Base-by-base conservation (phyloP, 2,113 vertebrate species). In the Tetraodon nigroviridis region DNA sequence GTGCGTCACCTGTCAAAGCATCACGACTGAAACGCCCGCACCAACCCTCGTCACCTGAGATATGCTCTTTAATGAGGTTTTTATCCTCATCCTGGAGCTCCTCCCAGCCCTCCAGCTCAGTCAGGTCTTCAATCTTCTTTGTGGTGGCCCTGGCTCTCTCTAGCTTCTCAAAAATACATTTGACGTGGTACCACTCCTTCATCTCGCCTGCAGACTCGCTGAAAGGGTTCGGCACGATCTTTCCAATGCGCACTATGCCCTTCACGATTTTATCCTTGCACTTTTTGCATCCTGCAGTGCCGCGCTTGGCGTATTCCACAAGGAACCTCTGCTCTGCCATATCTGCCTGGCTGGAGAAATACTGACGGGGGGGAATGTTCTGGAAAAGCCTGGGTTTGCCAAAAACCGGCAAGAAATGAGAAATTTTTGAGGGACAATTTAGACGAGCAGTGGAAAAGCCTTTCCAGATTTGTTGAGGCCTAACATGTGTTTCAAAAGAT, bases 171-270 rank as follows among this genome's bases (percentile, higher is more conserved):
- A 99, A 99, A 2, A 99, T 94, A 69, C 97, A 99, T 71, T 95
- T 97, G 5, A 94, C 83, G 0, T 99, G 97, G 80, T 99, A 94
- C 97, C 97, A 99, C 76, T 99, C 97, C 56, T 98, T 99, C 97
- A 99, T 99, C 19, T 99, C 97, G 0, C 96, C 95, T 0, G 93
- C 96, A 0, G 95, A 95, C 82, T 99, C 97, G 0, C 95, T 95
- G 83, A 99, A 99, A 3, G 97, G 97, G 46, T 99, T 99, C 6
- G 97, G 96, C 1, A 99, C 94, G 0, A 99, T 80, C 81, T 98
- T 99, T 22, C 96, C 96, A 0, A 99, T 96, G 18, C 97, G 92
- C 40, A 94, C 92, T n/a, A 96, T 45, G 0, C 93, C 96, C 71
- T 99, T 99, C 46, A 86, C 82, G 11, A 99, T 96, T 80, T 99